These are phyloP conservation scores for Troides aeacus DNA, from an alignment of 2,888 invertebrate genomes.

Conservation along the genomic window DNA sequence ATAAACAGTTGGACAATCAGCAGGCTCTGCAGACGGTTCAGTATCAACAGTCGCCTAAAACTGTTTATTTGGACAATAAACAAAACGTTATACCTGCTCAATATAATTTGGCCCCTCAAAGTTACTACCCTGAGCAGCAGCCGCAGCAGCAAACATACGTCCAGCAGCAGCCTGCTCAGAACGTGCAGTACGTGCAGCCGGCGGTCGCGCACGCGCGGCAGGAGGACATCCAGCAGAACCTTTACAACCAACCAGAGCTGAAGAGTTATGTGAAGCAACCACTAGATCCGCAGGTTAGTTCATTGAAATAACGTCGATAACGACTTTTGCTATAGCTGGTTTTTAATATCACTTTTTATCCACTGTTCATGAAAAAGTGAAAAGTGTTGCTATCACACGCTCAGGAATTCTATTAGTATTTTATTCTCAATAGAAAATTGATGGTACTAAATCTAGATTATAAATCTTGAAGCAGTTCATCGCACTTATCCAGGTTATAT, in stretches of 20 bases:
- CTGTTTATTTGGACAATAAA: constrained; percentile 17
- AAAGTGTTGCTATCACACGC: too few relatives aligned
- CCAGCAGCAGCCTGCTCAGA: constrained; percentile 33
- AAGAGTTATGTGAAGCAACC: constrained; percentile 38
- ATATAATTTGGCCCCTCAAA: constrained; percentile 32
- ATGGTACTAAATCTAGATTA: too few relatives aligned
- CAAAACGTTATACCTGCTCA: constrained; percentile 22
- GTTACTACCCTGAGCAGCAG: constrained; percentile 21
- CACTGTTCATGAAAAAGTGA: too few relatives aligned
- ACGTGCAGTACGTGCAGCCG: constrained; percentile 28
- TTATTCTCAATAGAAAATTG: too few relatives aligned
- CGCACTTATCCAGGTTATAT: too few relatives aligned
- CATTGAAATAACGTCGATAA: too few relatives aligned
- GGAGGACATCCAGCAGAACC: constrained; percentile 29
- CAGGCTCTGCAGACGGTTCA: constrained; percentile 28
- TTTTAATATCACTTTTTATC: too few relatives aligned
- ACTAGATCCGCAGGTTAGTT: constrained; percentile 32
- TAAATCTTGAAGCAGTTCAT: too few relatives aligned
- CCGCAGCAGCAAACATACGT: constrained; percentile 31
- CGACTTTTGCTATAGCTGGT: too few relatives aligned
- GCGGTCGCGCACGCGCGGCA: constrained; percentile 32
- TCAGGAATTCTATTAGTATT: too few relatives aligned
- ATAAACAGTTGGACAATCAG: constrained; percentile 25
- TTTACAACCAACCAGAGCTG: constrained; percentile 32
- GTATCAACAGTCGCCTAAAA: constrained; percentile 28